Evolutionary conservation across 1,140 invertebrate species (phyloP), one percentile per base, ranked within the genome.

Genomic region (Pachypeltis micranthus): DNA sequence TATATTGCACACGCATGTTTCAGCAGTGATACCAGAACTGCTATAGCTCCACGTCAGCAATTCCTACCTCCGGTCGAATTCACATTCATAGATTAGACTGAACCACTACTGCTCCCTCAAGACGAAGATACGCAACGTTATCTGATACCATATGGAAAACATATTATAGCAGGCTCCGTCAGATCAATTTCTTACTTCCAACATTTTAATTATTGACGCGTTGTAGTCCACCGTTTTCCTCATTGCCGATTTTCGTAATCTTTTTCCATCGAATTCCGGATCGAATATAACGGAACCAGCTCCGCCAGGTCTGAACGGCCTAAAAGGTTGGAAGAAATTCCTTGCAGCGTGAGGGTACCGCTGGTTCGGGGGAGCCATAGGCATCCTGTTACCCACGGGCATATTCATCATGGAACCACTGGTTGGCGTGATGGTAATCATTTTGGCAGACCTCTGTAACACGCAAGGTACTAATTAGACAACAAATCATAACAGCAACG

Each of bases 201-300:
- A 77, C 70, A 87, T 86, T 73, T 91, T 91, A 59, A 96, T 88
- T 68, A 97, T 88, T 29, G 94, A 85, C n/a, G 93, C 86, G 81
- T 98, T 98, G 75, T 98, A 98, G 79, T 98, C 96, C 44, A 98
- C 92, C 44, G 95, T 98, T 80, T 96, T 97, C 68, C 95, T 81
- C 83, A 97, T 95, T 61, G 96, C 90, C 65, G 93, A 93, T 79
- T 98, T 98, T 68, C 95, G 77, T 62, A 97, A 81, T 63, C 93
- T 82, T 80, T 97, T 96, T 28, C 94, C 95, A 80, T 96, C 93
- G 74, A 95, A 96, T 74, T 95, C 93, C 16, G 69, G 69, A 63
- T 71, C 70, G 23, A 70, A 31, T 26, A 67, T 59, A 2, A 65
- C 63, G 1, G 65, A 62, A 44, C 63, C 62, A 39, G 26, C 58